Percentiles rank a stretch among this genome's conserved stretches.
phyloP scores from a whole-genome alignment of 2,888 invertebrate genomes.

The Ophioninae sp. region DNA sequence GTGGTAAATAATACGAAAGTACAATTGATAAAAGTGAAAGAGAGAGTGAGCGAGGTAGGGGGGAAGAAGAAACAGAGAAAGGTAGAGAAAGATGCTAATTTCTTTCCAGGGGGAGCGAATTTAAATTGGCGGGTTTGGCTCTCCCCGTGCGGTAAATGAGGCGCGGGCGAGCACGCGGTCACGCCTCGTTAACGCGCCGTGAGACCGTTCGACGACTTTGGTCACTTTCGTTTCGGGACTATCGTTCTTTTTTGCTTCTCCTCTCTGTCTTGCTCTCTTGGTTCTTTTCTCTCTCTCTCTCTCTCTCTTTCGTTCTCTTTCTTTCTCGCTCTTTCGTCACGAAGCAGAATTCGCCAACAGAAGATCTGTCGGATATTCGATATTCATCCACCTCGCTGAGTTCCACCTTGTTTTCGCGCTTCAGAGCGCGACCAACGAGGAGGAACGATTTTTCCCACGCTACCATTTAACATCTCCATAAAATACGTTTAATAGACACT shows the following conservation, averaged over 20 bases:
- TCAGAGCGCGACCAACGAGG: slow-evolving; percentile 14
- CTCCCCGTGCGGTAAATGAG: slow-evolving; percentile 64
- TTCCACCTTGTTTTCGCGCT: slow-evolving; percentile 38
- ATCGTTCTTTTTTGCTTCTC: slow-evolving; percentile 34
- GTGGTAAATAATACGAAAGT: too few species aligned
- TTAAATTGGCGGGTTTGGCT: slow-evolving; percentile 60
- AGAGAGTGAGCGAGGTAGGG: slow-evolving; percentile 15
- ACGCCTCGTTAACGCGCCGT: slow-evolving; percentile 67
- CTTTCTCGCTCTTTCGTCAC: slow-evolving; percentile 11
- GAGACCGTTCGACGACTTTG: slow-evolving; percentile 51
- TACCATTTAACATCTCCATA: slow-evolving; percentile 22
- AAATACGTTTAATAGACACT: slow-evolving; percentile 12
- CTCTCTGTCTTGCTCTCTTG: too few species aligned
- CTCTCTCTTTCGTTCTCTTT: not conserved
- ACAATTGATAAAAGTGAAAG: not conserved
- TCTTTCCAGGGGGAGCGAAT: slow-evolving; percentile 57
- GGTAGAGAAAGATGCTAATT: slow-evolving; percentile 57
- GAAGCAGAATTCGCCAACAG: not conserved
- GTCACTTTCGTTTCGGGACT: slow-evolving; percentile 65
- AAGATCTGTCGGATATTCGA: slow-evolving; percentile 33
- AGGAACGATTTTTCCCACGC: slow-evolving; percentile 48
- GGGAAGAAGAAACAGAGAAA: slow-evolving; percentile 27
- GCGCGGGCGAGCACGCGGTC: slow-evolving; percentile 62
- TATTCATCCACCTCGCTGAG: slow-evolving; percentile 24
- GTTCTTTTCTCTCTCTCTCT: slow-evolving; percentile 42